A percentile compares a stretch with the other conserved stretches of the same genome.
Conservation (phyloP, 2,888 invertebrate genomes). For the Peribatodes rhomboidaria region DNA sequence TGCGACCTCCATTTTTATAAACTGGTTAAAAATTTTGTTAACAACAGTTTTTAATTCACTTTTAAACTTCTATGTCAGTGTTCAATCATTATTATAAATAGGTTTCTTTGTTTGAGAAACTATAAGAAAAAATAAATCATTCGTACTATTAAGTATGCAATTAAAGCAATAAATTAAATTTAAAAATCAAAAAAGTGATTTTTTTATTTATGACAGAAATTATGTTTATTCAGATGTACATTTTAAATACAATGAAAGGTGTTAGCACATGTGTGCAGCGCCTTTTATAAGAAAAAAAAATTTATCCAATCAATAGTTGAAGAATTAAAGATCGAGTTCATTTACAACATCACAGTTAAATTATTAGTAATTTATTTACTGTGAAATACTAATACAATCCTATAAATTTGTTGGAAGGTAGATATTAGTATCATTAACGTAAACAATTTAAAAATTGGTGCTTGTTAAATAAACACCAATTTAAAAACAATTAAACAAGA, state of each 20-base stretch:
- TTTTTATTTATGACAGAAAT: neutral
- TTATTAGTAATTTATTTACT: too few species aligned
- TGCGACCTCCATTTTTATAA: conserved; percentile 75
- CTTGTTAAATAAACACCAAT: neutral
- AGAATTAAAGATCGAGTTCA: neutral
- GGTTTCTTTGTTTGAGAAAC: neutral
- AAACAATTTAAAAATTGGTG: too few species aligned
- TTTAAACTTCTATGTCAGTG: neutral
- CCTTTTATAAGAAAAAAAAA: neutral
- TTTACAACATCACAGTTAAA: too few species aligned
- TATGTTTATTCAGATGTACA: conserved; percentile 4
- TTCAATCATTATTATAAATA: neutral
- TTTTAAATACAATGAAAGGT: neutral
- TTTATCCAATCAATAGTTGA: neutral
- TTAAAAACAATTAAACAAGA: neutral
- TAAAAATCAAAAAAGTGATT: neutral
- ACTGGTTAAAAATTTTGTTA: neutral
- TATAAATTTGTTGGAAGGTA: too few species aligned
- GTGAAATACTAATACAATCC: too few species aligned
- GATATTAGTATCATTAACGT: too few species aligned
- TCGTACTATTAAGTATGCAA: neutral
- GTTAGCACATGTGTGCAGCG: neutral
- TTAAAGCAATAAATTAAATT: neutral
- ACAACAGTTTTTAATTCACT: neutral
- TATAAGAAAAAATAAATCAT: neutral